Evolutionary conservation across 92 coral and sea anemone species (phyloP).

Genomic region (Virgularia gustaviana): DNA sequence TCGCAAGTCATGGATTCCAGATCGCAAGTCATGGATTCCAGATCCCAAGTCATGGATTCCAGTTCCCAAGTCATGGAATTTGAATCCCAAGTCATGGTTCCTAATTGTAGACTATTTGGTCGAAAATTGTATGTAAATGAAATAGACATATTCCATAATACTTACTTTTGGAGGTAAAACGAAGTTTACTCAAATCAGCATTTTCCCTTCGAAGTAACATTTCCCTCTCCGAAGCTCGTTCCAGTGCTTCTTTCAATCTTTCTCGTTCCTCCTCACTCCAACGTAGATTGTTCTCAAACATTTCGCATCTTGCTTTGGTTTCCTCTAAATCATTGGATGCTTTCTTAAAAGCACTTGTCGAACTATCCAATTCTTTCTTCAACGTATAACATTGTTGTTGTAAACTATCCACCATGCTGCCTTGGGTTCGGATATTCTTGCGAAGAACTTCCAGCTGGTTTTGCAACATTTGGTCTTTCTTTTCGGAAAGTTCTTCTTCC

Average conservation of each 20-base stretch:
- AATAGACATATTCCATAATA: neutral
- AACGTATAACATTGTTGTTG: conserved; percentile 89
- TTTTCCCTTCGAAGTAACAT: conserved; percentile 68
- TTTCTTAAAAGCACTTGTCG: conserved; percentile 62
- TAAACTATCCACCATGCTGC: conserved; percentile 84
- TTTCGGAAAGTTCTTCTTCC: conserved; percentile 76
- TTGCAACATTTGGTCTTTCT: conserved; percentile 68
- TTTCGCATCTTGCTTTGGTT: conserved; percentile 60
- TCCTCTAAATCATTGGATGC: conserved; percentile 67
- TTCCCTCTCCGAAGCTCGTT: conserved; percentile 72
- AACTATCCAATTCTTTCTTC: conserved; percentile 73
- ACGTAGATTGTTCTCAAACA: conserved; percentile 64
- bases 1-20: too few relatives aligned
- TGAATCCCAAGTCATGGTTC: too few relatives aligned
- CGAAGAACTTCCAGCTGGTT: conserved; percentile 72
- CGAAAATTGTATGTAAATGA: too few relatives aligned
- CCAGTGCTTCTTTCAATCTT: conserved; percentile 61
- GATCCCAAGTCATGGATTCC: too few relatives aligned
- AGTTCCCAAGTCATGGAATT: too few relatives aligned
- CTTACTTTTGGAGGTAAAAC: conserved; percentile 67
- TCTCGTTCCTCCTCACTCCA: conserved; percentile 62
- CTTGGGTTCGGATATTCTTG: conserved; percentile 79
- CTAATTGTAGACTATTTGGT: too few relatives aligned
- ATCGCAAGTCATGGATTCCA: too few relatives aligned
- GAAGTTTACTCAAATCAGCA: conserved; percentile 63